These are phyloP conservation scores for Drosophila barbarae DNA, from an alignment of 2,888 invertebrate species.

Conservation along the genomic window DNA sequence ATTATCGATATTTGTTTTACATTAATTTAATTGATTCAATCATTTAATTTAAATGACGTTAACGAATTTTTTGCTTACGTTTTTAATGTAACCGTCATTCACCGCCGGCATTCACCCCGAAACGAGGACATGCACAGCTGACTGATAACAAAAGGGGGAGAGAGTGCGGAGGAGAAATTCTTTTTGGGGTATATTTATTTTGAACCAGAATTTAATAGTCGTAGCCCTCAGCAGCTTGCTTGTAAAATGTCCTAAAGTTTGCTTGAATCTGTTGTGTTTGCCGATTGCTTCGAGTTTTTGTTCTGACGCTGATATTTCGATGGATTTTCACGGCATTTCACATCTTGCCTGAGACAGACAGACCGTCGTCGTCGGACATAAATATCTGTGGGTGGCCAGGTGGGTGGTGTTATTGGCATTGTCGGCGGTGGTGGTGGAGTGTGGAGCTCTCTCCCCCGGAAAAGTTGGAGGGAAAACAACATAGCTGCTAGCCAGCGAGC, in stretches of 20 bases:
- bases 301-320: conserved; percentile 10
- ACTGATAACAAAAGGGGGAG: conserved; percentile 21
- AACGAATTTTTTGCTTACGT: background rate
- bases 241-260: conserved; percentile 25
- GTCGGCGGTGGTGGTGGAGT: conserved; percentile 6
- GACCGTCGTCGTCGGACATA: conserved; percentile 19
- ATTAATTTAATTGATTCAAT: too few species aligned
- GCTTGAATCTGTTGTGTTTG: conserved; percentile 17
- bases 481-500: conserved; percentile 7
- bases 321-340: conserved; percentile 22
- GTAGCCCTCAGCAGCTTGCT: conserved; percentile 5
- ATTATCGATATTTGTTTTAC: too few species aligned
- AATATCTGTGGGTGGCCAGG: conserved; percentile 35
- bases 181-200: conserved; percentile 24
- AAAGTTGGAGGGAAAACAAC: conserved; percentile 26
- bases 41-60: background rate
- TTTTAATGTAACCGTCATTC: background rate
- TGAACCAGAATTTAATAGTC: conserved; percentile 22
- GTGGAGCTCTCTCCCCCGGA: conserved; percentile 8
- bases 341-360: conserved; percentile 18
- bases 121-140: conserved; percentile 23
- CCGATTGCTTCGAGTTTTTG: conserved; percentile 19
- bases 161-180: conserved; percentile 19
- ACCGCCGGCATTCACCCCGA: conserved; percentile 4
- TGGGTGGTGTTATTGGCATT: conserved; percentile 26